Evolutionary conservation across 2,797 vertebrate species (phyloP), one percentile per base, ranked within the genome.

Genomic region (Neosalanx taihuensis): DNA sequence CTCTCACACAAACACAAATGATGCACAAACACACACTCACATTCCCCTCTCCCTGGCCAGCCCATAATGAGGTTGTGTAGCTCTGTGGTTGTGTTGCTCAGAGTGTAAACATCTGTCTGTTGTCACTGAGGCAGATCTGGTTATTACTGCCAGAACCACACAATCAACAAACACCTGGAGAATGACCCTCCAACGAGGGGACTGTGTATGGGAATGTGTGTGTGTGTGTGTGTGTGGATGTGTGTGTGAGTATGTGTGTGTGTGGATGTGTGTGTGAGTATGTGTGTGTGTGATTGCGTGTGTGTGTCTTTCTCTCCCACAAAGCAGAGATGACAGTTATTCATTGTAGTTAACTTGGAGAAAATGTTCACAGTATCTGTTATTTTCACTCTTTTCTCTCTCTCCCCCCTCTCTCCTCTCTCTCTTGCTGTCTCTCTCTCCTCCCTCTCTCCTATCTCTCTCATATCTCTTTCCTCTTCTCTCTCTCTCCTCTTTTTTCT

Each of bases 311-410:
- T 61, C 20, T 68, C 51, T 70, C 23, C 59, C 58, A 62, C 18
- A 35, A 41, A 46, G 63, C 15, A 26, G 23, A 46, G 35, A 61
- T 70, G 69, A 53, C 59, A 51, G 41, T 51, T 58, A 63, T 62
- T 60, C 18, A 46, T 62, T 9, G 58, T 26, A 53, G 18, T 30
- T 26, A n/a, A 67, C 46, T 13, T 31, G 29, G 26, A 67, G 29
- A 53, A 23, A 26, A 46, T 23, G 12, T 13, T 37, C 33, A 12
- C 3, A 1, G 15, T 18, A 7, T 67, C 64, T 58, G 33, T 57
- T 65, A 30, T 72, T 46, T 59, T 4, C 31, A 26, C 10, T 41
- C 10, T 26, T 17, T n/a, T 57, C 53, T 33, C 31, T 69, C 17
- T 58, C 18, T 69, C 15, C 58, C 2, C 41, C 5, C 12, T 1